Conservation (phyloP, 2,797 vertebrate genomes). For the Periophthalmus magnuspinnatus region DNA sequence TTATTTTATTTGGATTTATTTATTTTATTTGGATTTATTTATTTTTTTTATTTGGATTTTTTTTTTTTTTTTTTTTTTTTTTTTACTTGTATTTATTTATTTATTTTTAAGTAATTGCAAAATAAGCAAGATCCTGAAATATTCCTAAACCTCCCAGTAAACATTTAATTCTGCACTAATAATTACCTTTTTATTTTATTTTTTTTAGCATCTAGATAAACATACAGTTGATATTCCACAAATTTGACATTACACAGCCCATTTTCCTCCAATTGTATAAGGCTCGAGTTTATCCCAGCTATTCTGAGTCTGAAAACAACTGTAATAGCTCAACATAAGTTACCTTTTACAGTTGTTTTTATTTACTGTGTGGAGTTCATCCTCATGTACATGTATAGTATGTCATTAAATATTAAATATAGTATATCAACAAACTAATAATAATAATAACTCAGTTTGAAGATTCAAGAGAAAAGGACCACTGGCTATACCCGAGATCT, state of each 20-base stretch:
- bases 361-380: not conserved
- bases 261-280: not conserved
- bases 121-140: too few relatives aligned
- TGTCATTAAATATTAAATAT: not conserved
- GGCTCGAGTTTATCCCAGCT: not conserved
- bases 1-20: too few relatives aligned
- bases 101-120: too few relatives aligned
- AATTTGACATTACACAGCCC: not conserved
- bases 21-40: too few relatives aligned
- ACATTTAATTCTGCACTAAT: too few relatives aligned
- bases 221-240: too few relatives aligned
- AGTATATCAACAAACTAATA: conserved; percentile 3
- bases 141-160: too few relatives aligned
- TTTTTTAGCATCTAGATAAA: too few relatives aligned
- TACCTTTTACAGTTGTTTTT: not conserved
- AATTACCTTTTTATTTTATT: too few relatives aligned
- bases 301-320: not conserved
- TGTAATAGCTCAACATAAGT: not conserved
- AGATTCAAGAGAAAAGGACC: conserved; percentile 26
- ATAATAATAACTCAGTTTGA: conserved; percentile 6
- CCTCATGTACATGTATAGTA: not conserved
- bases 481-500: conserved; percentile 26
- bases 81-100: too few relatives aligned
- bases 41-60: too few relatives aligned
- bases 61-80: too few relatives aligned